phyloP scores from a whole-genome alignment of 2,113 vertebrate genomes.

The Cichladusa arquata region DNA sequence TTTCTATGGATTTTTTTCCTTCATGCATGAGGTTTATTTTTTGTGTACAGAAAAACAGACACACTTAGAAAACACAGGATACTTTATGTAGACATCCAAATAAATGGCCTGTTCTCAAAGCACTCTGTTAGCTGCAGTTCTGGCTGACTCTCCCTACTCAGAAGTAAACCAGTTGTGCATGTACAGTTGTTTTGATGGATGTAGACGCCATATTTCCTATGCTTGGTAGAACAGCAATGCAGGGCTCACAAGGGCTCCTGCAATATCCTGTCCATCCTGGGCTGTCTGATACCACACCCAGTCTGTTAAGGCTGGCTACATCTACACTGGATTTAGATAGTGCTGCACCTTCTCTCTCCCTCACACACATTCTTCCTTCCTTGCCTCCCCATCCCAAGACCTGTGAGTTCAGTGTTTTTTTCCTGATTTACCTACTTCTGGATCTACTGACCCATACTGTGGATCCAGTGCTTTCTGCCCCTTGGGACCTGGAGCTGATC shows the following conservation, averaged over 20 bases:
- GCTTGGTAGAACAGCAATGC: neutral
- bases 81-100: neutral
- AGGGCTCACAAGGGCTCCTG: neutral
- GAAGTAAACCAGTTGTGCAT: neutral
- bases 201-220: neutral
- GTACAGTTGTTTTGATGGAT: neutral
- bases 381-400: rapidly evolving
- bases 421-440: neutral
- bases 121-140: neutral
- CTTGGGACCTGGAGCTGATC: neutral
- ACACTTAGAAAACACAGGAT: neutral
- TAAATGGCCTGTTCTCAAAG: neutral
- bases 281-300: neutral
- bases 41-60: neutral
- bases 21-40: neutral
- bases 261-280: neutral
- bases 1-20: neutral
- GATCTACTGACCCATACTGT: neutral
- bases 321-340: neutral
- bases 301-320: rapidly evolving
- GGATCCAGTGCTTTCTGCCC: neutral
- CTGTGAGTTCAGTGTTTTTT: neutral
- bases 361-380: neutral
- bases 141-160: neutral
- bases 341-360: neutral